phyloP scores from a whole-genome alignment of 2,888 invertebrate genomes.

The Drosophila macrospina region DNA sequence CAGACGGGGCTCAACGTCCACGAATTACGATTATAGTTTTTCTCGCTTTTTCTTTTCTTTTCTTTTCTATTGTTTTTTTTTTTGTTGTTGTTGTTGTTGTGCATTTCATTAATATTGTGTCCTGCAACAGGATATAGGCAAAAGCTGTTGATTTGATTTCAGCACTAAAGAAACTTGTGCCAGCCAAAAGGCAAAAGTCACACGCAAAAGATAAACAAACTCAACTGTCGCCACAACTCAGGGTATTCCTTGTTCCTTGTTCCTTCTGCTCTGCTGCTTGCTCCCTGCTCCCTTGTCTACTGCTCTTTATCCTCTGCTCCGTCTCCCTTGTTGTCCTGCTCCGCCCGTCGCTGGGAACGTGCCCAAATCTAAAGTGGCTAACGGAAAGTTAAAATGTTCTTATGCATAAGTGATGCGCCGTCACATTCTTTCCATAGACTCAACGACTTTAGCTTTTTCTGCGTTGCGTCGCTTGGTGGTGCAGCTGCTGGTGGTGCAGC shows the following conservation, averaged over 20 bases:
- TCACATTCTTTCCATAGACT: conserved; percentile 52
- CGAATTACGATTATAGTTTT: conserved; percentile 21
- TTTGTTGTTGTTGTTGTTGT: conserved; percentile 11
- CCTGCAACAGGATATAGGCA: conserved; percentile 6
- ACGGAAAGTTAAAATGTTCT: conserved; percentile 77
- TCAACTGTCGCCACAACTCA: conserved; percentile 7
- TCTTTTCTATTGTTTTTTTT: not conserved
- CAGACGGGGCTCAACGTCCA: conserved; percentile 14
- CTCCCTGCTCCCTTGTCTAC: too few species aligned
- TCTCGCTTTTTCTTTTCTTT: too few species aligned
- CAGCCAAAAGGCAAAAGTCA: conserved; percentile 67
- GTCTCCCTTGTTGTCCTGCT: not conserved
- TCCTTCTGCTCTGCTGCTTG: not conserved
- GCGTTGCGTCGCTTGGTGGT: conserved; percentile 16
- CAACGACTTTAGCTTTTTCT: conserved; percentile 24
- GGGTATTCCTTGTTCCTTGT: not conserved
- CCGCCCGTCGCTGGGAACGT: conserved; percentile 38
- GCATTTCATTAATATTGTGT: conserved; percentile 67
- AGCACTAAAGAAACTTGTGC: conserved; percentile 43
- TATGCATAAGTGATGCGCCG: conserved; percentile 74
- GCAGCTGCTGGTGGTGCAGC: conserved; percentile 2
- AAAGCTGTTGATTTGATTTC: conserved; percentile 44
- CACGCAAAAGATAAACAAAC: conserved; percentile 71
- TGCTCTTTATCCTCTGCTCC: too few species aligned
- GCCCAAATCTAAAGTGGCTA: conserved; percentile 71